These are phyloP conservation scores for Drosophila subquinaria DNA, from an alignment of 2,888 invertebrate genomes.

Conservation along the genomic window DNA sequence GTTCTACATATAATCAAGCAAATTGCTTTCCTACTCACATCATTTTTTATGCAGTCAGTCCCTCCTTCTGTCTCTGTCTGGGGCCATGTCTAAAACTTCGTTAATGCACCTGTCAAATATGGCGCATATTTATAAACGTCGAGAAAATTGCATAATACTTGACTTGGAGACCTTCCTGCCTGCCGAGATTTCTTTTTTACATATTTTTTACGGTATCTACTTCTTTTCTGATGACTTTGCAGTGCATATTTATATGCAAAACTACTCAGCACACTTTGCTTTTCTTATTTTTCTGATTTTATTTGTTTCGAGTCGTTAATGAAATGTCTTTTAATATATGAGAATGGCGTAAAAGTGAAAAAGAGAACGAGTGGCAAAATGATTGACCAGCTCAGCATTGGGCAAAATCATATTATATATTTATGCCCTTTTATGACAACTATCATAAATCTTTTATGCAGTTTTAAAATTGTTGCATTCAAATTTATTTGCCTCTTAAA, in stretches of 20 bases:
- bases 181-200: slow-evolving; percentile 42
- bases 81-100: slow-evolving; percentile 63
- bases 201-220: slow-evolving; percentile 37
- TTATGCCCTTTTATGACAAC: slow-evolving; percentile 24
- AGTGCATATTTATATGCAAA: slow-evolving; percentile 69
- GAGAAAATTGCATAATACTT: slow-evolving; percentile 76
- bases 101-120: slow-evolving; percentile 81
- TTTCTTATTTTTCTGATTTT: background rate
- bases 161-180: slow-evolving; percentile 22
- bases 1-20: slow-evolving; percentile 82
- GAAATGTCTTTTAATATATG: slow-evolving; percentile 39
- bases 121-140: slow-evolving; percentile 71
- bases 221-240: slow-evolving; percentile 60
- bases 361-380: slow-evolving; percentile 9
- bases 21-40: slow-evolving; percentile 81
- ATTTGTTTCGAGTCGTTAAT: slow-evolving; percentile 8
- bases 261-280: slow-evolving; percentile 42
- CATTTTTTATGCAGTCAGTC: slow-evolving; percentile 68
- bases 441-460: slow-evolving; percentile 19
- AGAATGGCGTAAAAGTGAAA: slow-evolving; percentile 47
- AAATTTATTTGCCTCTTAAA: slow-evolving; percentile 16
- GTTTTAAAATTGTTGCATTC: slow-evolving; percentile 3
- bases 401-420: slow-evolving; percentile 20
- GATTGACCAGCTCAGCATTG: slow-evolving; percentile 19
- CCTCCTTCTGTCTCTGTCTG: slow-evolving; percentile 20